phyloP scores from a whole-genome alignment of 2,113 vertebrate species.

The Pseudolaguvia tuberculata region DNA sequence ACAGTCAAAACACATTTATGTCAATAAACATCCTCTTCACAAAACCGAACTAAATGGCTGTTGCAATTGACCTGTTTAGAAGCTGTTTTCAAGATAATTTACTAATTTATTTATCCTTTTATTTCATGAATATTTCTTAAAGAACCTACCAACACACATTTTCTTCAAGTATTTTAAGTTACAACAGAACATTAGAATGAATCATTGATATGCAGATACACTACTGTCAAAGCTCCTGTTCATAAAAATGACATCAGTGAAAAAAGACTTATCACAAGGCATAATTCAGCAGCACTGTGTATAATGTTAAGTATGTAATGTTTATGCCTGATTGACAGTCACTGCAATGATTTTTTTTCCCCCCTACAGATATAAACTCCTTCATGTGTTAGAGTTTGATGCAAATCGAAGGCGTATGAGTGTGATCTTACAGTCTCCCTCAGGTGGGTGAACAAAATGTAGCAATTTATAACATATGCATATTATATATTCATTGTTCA shows the following conservation, averaged over 20 bases:
- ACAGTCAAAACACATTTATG: too few relatives aligned
- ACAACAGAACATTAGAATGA: not conserved
- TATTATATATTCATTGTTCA: too few relatives aligned
- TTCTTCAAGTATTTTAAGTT: not conserved
- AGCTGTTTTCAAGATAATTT: too few relatives aligned
- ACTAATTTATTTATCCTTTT: too few relatives aligned
- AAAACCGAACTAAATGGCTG: too few relatives aligned
- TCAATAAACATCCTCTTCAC: too few relatives aligned
- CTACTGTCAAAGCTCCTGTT: not conserved
- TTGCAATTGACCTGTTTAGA: too few relatives aligned
- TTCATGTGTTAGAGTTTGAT: conserved; percentile 93
- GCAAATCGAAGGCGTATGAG: conserved; percentile 92
- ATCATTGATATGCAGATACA: not conserved
- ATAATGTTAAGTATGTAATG: not conserved
- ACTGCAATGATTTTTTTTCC: conserved; percentile 9
- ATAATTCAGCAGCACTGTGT: not conserved
- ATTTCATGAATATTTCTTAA: too few relatives aligned
- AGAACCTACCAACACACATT: too few relatives aligned
- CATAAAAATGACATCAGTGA: not conserved
- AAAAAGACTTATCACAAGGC: not conserved
- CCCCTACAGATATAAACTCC: conserved; percentile 80
- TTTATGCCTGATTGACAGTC: not conserved
- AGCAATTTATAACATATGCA: too few relatives aligned
- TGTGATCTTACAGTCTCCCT: conserved; percentile 85
- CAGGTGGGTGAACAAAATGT: conserved; percentile 68